These are phyloP conservation scores for Phylloscopus trochilus DNA, from an alignment of 2,113 vertebrate genomes.

Conservation along the genomic window DNA sequence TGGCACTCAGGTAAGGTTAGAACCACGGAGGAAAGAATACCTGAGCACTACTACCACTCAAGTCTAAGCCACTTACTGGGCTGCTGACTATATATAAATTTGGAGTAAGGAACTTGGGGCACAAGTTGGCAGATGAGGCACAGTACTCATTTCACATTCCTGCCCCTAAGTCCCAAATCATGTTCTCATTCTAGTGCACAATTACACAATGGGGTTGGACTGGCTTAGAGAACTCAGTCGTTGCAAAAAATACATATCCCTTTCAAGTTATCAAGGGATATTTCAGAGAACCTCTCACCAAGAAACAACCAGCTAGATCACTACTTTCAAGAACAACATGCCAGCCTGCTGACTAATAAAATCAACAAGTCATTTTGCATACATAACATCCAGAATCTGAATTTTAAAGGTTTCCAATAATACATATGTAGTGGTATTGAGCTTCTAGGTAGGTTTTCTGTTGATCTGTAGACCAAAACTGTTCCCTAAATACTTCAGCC, in stretches of 20 bases:
- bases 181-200: not conserved
- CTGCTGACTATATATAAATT: not conserved
- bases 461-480: not conserved
- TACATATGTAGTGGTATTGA: not conserved
- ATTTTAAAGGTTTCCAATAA: not conserved
- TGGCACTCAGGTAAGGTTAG: not conserved
- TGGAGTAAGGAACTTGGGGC: not conserved
- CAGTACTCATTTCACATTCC: not conserved
- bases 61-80: not conserved
- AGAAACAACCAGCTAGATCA: not conserved
- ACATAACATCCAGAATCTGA: not conserved
- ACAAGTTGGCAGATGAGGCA: not conserved
- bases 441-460: not conserved
- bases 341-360: not conserved
- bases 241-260: not conserved
- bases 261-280: not conserved
- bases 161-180: not conserved
- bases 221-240: not conserved
- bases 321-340: not conserved
- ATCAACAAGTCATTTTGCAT: not conserved
- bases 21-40: not conserved
- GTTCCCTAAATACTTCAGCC: not conserved
- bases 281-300: not conserved
- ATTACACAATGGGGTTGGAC: not conserved
- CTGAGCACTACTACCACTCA: not conserved